Percentiles rank a stretch among this genome's conserved stretches.
Evolutionary conservation across 2,888 invertebrate genomes (phyloP).

Genomic region (Protodeltote pygarga): DNA sequence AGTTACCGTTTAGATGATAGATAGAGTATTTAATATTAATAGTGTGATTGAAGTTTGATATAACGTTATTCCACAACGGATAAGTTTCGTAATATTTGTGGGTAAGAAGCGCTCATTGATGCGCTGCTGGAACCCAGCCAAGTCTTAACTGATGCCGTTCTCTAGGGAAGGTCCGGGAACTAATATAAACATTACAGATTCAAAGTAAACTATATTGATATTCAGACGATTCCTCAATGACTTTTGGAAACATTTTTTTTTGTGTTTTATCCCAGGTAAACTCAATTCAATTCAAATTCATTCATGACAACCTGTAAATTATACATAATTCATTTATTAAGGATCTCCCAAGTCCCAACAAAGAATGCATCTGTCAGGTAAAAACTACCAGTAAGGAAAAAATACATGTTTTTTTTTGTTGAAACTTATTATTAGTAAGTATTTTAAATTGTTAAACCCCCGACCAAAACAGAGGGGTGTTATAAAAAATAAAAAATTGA

Average conservation of each 20-base stretch:
- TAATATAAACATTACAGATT: constrained; percentile 34
- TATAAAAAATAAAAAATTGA: too few species aligned
- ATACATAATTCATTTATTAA: too few species aligned
- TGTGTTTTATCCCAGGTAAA: constrained; percentile 11
- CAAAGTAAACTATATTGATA: constrained; percentile 23
- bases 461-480: too few species aligned
- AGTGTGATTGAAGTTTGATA: constrained; percentile 17
- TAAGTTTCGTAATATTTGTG: constrained; percentile 56
- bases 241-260: constrained; percentile 24
- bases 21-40: too few species aligned
- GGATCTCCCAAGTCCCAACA: too few species aligned
- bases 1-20: too few species aligned
- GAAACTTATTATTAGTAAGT: too few species aligned
- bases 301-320: constrained; percentile 15
- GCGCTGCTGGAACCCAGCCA: constrained; percentile 62
- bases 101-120: constrained; percentile 50
- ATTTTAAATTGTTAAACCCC: too few species aligned
- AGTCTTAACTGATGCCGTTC: constrained; percentile 53
- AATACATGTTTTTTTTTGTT: too few species aligned
- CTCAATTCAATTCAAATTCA: constrained; percentile 5
- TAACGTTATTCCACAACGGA: constrained; percentile 36
- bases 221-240: constrained; percentile 16
- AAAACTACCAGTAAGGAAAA: too few species aligned
- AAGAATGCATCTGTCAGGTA: too few species aligned
- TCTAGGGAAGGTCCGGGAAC: constrained; percentile 41